These are phyloP conservation scores for Bombus pascuorum DNA, from an alignment of 1,140 invertebrate species.

Conservation along the genomic window DNA sequence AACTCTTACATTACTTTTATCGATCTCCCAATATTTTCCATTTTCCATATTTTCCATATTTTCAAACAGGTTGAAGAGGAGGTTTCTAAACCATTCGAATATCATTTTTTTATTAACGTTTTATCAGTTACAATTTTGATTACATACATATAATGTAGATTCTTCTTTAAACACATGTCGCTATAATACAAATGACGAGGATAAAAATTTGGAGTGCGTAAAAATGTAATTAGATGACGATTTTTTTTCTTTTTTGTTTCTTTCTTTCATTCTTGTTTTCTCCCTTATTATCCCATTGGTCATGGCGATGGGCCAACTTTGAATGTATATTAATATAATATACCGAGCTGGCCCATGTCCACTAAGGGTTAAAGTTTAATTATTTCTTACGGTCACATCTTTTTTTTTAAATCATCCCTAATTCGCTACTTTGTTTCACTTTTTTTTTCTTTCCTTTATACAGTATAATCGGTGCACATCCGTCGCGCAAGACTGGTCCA, in stretches of 20 bases:
- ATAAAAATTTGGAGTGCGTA: slow-evolving; percentile 82
- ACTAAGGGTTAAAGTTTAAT: slow-evolving; percentile 74
- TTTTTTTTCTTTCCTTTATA: slow-evolving; percentile 66
- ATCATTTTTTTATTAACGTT: slow-evolving; percentile 82
- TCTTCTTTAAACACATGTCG: slow-evolving; percentile 80
- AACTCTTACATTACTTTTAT: neutral
- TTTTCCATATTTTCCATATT: no score
- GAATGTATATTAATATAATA: slow-evolving; percentile 83
- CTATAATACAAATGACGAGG: slow-evolving; percentile 82
- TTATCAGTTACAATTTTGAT: slow-evolving; percentile 83
- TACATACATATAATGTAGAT: slow-evolving; percentile 83
- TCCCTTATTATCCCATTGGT: slow-evolving; percentile 76
- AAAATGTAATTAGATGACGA: slow-evolving; percentile 82
- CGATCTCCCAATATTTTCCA: neutral
- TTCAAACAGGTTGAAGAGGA: neutral
- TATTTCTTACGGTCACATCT: slow-evolving; percentile 73
- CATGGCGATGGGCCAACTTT: slow-evolving; percentile 78
- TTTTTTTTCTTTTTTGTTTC: slow-evolving; percentile 56
- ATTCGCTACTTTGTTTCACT: slow-evolving; percentile 71
- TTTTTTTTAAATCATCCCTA: slow-evolving; percentile 73
- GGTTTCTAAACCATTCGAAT: slow-evolving; percentile 53
- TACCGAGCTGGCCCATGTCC: slow-evolving; percentile 78
- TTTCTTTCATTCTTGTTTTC: slow-evolving; percentile 23
- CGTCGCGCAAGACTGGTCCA: slow-evolving; percentile 72
- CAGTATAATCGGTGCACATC: slow-evolving; percentile 78